Evolutionary conservation across 2,113 vertebrate genomes (phyloP).

Genomic region (Saimiri boliviensis): DNA sequence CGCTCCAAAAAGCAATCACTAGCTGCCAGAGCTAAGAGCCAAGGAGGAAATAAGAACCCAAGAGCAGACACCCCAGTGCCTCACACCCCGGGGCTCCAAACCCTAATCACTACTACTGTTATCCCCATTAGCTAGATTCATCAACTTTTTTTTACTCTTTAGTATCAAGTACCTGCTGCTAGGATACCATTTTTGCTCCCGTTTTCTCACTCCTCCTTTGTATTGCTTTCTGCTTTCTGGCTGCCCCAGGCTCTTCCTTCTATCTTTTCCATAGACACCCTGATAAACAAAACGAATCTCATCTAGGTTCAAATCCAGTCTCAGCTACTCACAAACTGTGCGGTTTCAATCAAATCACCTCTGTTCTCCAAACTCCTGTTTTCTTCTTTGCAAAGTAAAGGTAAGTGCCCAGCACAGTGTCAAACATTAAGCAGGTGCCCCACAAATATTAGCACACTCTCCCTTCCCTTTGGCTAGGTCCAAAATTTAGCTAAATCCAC

Average conservation of each 20-base stretch:
- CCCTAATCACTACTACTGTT: background rate
- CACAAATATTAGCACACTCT: too few relatives aligned
- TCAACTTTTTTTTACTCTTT: background rate
- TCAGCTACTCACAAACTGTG: background rate
- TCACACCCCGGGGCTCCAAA: background rate
- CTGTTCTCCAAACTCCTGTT: background rate
- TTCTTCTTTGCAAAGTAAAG: background rate
- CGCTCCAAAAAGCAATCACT: slow-evolving; percentile 67
- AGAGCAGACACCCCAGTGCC: background rate
- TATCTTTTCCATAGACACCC: background rate
- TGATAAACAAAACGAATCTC: background rate
- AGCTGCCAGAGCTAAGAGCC: slow-evolving; percentile 63
- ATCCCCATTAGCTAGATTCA: background rate
- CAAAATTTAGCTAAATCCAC: background rate
- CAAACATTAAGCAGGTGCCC: background rate
- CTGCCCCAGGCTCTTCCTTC: background rate
- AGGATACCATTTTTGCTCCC: background rate
- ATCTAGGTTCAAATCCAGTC: background rate
- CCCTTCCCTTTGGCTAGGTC: background rate
- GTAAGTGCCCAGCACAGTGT: background rate
- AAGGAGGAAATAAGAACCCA: slow-evolving; percentile 57
- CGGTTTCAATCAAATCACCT: background rate
- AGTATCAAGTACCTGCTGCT: background rate
- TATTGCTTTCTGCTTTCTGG: background rate
- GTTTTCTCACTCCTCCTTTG: background rate